Conservation (phyloP, 2,113 vertebrate species). For the Caretta caretta region DNA sequence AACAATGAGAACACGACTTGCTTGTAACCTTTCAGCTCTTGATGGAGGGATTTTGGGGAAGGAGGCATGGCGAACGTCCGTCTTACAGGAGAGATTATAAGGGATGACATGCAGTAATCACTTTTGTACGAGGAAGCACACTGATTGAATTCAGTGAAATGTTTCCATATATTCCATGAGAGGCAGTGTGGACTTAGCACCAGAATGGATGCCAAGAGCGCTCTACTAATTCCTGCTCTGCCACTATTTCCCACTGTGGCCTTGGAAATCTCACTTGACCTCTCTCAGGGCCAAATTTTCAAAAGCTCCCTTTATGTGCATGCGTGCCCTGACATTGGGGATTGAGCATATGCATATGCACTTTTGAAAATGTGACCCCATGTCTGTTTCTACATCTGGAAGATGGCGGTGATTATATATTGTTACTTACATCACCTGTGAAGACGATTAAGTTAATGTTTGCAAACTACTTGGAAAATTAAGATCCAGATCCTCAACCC, state of each 20-base stretch:
- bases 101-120: slow-evolving; percentile 37
- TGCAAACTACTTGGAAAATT: slow-evolving; percentile 73
- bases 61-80: fast-evolving
- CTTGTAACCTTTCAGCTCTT: slow-evolving; percentile 44
- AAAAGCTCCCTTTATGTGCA: slow-evolving; percentile 31
- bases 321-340: neutral
- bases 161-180: neutral
- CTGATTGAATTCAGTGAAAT: neutral
- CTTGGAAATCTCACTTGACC: slow-evolving; percentile 16
- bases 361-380: slow-evolving; percentile 17
- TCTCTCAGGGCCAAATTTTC: neutral
- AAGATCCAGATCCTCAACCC: slow-evolving; percentile 68
- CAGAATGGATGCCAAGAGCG: neutral
- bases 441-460: slow-evolving; percentile 72
- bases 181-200: neutral
- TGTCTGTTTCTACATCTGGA: slow-evolving; percentile 53
- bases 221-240: slow-evolving; percentile 12
- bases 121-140: neutral
- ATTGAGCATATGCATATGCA: neutral
- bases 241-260: neutral
- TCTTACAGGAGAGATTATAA: slow-evolving; percentile 34
- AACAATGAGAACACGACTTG: slow-evolving; percentile 55
- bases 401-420: slow-evolving; percentile 50
- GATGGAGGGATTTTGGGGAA: neutral
- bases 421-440: slow-evolving; percentile 62